Conservation (phyloP, 2,113 vertebrate genomes). For the Colossoma macropomum region DNA sequence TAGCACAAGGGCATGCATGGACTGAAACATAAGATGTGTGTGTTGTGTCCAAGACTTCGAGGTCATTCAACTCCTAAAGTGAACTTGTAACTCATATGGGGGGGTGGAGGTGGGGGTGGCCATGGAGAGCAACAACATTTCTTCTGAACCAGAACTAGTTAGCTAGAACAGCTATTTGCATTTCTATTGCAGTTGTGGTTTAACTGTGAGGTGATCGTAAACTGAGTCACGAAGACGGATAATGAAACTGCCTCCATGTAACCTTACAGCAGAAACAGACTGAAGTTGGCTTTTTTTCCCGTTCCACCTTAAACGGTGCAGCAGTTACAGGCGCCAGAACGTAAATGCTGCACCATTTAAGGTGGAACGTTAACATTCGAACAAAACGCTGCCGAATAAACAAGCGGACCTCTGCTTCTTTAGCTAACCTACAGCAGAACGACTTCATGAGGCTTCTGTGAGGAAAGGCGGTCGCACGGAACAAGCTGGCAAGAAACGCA, state of each 20-base stretch:
- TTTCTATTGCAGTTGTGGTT: too few species aligned
- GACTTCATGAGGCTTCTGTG: too few species aligned
- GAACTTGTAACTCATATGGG: background rate
- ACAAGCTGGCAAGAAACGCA: background rate
- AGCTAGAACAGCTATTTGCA: too few species aligned
- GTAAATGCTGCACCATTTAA: too few species aligned
- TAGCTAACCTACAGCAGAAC: too few species aligned
- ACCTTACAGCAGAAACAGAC: background rate
- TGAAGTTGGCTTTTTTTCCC: too few species aligned
- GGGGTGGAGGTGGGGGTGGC: background rate
- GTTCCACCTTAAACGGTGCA: too few species aligned
- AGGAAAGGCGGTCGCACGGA: too few species aligned
- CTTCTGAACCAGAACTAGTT: background rate
- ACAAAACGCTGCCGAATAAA: too few species aligned
- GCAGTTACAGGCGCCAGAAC: too few species aligned
- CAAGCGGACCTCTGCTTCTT: too few species aligned
- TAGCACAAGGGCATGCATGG: background rate
- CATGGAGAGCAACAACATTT: background rate
- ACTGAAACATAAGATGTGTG: slow-evolving; percentile 17
- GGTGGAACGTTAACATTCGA: too few species aligned
- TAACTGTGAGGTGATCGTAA: background rate
- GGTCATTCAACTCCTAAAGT: slow-evolving; percentile 21
- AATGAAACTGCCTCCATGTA: background rate
- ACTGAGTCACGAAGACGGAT: background rate
- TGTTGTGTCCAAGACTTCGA: background rate